Base-by-base conservation (phyloP, 2,888 invertebrate genomes). In the Melanostoma scalare region DNA sequence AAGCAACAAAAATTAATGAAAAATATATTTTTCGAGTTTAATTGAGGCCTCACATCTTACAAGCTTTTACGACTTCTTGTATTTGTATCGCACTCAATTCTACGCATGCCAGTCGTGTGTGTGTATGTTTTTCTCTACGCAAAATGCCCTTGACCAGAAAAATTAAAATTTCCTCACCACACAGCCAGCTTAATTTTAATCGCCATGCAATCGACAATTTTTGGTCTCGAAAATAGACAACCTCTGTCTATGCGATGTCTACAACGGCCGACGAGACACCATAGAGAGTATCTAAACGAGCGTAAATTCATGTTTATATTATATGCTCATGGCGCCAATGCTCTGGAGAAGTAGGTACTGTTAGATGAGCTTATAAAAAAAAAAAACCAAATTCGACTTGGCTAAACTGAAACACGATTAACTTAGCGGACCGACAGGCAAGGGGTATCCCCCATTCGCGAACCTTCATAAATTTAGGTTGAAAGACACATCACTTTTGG, bases 401-500 rank as follows among this genome's bases (percentile, higher is more conserved):
- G 58, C 58, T 68, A 52, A 38, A 48, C 8, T 48, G 42, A 63
- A 76, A 76, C 76, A 75, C 75, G 80, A 80, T 80, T 56, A 75
- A 50, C 44, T 52, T 44, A 44, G 40, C 9, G 44, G 50, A 63
- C 63, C n/a, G n/a, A n/a, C n/a, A n/a, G 20, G 20, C 20, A 20
- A 38, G 38, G 35, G 63, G 50, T 50, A 63, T 38, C 63, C 20
- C 20, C 20, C 20, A 20, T 20, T 20, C 48, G 6, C 48, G n/a
- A 82, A 82, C 82, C 82, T 82, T 82, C 82, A 73, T 50, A 61
- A 68, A 77, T 69, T 78, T 73, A 61, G 61, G 72, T 82, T 82
- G 61, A 76, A 60, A 58, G 50, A 69, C 42, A 56, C 10, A 58
- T 55, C 20, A 20, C 20, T 77, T 73, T 63, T 72, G 30, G 8